Conservation (phyloP, 2,797 vertebrate species). For the Sphenopsis melanotis region DNA sequence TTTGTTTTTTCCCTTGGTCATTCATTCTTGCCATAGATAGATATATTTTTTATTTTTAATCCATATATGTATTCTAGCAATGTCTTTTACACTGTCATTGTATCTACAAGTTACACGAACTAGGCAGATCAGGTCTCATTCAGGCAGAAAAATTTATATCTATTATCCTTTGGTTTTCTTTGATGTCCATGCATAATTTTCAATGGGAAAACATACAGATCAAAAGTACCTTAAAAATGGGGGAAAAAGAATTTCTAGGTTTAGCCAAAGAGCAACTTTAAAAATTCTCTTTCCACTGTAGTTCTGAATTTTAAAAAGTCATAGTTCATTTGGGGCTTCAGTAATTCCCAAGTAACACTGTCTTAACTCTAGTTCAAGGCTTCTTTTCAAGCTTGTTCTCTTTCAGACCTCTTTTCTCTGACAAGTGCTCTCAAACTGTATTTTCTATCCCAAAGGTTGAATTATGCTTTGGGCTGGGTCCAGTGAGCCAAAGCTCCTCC, state of each 20-base stretch:
- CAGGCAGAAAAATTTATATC: not conserved
- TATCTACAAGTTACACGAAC: not conserved
- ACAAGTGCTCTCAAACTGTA: not conserved
- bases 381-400: not conserved
- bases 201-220: not conserved
- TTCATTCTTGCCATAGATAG: not conserved
- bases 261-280: not conserved
- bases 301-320: not conserved
- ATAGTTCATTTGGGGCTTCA: not conserved
- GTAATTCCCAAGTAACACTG: not conserved
- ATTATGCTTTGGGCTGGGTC: not conserved
- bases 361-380: not conserved
- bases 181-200: not conserved
- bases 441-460: not conserved
- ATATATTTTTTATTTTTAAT: not conserved
- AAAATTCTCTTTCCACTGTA: not conserved
- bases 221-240: not conserved
- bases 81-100: not conserved
- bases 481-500: not conserved
- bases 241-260: fast-evolving
- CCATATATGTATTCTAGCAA: not conserved
- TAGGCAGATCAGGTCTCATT: not conserved
- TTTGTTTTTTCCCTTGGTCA: not conserved
- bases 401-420: not conserved
- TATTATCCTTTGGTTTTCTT: not conserved